Percentiles rank a stretch among this genome's conserved stretches.
Evolutionary conservation across 2,113 vertebrate species (phyloP).

Genomic region (Microcebus ravelobensis): DNA sequence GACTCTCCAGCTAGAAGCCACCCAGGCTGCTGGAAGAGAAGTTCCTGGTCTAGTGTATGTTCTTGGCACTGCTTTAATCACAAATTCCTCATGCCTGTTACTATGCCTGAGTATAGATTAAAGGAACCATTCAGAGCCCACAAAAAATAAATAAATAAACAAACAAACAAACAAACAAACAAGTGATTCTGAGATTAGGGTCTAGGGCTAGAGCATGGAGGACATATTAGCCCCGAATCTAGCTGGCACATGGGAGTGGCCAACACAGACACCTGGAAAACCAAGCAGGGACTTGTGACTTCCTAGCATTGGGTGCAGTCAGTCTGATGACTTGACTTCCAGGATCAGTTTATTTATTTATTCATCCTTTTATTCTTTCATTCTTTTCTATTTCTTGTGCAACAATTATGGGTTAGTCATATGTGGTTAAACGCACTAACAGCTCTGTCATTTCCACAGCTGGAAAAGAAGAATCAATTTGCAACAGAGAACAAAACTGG

Average conservation of each 20-base stretch:
- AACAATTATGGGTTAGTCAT: too few species aligned
- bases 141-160: background rate
- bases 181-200: background rate
- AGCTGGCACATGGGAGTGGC: background rate
- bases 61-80: background rate
- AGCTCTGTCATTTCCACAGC: background rate
- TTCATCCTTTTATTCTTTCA: background rate
- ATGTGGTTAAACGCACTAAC: background rate
- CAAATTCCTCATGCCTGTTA: background rate
- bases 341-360: background rate
- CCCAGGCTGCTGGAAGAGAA: background rate
- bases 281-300: background rate
- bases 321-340: background rate
- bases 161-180: background rate
- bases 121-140: background rate
- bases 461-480: background rate
- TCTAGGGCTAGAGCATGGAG: background rate
- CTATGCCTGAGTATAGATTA: background rate
- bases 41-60: background rate
- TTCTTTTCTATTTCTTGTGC: background rate
- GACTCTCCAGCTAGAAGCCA: background rate
- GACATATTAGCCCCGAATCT: background rate
- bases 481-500: background rate
- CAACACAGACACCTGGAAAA: background rate
- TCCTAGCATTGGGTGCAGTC: background rate